phyloP scores from a whole-genome alignment of 2,797 vertebrate species.

The Knipowitschia caucasica region DNA sequence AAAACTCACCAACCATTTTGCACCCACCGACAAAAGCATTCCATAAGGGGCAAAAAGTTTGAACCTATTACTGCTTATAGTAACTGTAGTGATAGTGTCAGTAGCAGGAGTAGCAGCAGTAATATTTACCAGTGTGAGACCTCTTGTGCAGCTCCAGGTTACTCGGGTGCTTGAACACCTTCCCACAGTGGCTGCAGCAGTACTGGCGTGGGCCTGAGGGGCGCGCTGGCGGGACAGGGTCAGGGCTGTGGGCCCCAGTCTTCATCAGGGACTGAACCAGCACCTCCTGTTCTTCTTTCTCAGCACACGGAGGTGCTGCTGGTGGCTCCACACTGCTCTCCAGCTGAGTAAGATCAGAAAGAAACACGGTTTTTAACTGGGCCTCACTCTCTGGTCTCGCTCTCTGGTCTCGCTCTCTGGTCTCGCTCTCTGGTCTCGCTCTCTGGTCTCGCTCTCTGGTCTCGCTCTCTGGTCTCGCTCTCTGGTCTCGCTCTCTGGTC shows the following conservation, averaged over 20 bases:
- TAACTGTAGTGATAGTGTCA: background rate
- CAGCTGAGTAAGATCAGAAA: background rate
- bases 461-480: too few relatives aligned
- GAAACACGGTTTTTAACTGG: too few relatives aligned
- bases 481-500: too few relatives aligned
- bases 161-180: slow-evolving; percentile 96
- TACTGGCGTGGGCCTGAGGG: slow-evolving; percentile 80
- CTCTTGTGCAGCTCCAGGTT: slow-evolving; percentile 96
- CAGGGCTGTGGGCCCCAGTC: slow-evolving; percentile 38
- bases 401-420: too few relatives aligned
- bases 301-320: background rate
- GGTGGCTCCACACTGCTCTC: background rate
- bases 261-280: too few relatives aligned
- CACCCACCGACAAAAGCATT: too few relatives aligned
- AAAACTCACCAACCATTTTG: too few relatives aligned
- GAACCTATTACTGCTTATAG: too few relatives aligned
- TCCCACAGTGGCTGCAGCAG: slow-evolving; percentile 87
- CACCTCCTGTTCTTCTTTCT: slow-evolving; percentile 32
- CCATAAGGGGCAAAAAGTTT: too few relatives aligned
- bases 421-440: too few relatives aligned
- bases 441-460: too few relatives aligned
- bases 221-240: slow-evolving; percentile 23
- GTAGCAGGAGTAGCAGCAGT: background rate
- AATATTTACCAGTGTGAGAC: slow-evolving; percentile 87
- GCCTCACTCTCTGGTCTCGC: too few relatives aligned